Base-by-base conservation (phyloP, 2,797 vertebrate genomes). In the Psittacula echo region DNA sequence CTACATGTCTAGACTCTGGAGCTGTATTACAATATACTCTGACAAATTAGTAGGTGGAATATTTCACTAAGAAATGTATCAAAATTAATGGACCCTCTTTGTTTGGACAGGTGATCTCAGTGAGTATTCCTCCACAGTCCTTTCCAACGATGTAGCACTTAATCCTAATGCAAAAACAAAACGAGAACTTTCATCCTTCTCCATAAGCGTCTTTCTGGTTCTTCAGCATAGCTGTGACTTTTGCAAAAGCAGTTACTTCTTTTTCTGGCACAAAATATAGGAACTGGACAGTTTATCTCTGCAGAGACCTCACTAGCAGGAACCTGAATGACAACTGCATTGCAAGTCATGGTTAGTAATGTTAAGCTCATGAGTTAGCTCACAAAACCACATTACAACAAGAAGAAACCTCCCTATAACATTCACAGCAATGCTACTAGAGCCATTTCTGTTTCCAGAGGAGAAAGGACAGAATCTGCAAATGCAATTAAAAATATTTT, bases 381-480 rank as follows among this genome's bases (percentile, higher is more conserved):
- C 41, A 54, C 15, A 75, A 78, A 84, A 30, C 10, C 26, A 32
- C 32, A 9, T 26, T 75, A 86, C 62, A 96, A 71, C 87, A 94
- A 89, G 81, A 96, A 73, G 79, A 97, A 96, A 96, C 93, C 91
- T 88, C 79, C 81, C 71, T 89, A 65, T 61, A 96, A 53, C 81
- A 88, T 95, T 93, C 71, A 90, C 68, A 81, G 81, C 81, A 83
- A 92, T 74, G 83, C 92, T 97, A 74, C 95, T 95, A 87, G 21
- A 84, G 71, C 10, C 48, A 80, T 95, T 97, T 97, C 94, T 96
- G 94, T 92, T 96, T 97, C 66, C 80, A 83, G 92, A 91, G 74
- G n/a, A 87, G 97, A 96, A 96, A 21, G 4, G 77, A 77, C 56
- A 81, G 91, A 95, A 94, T 92, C 89, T 93, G 92, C 24, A 7